A percentile compares a stretch with the other conserved stretches of the same genome.
phyloP scores from a whole-genome alignment of 2,113 vertebrate species.

The Thinocorus orbignyianus region DNA sequence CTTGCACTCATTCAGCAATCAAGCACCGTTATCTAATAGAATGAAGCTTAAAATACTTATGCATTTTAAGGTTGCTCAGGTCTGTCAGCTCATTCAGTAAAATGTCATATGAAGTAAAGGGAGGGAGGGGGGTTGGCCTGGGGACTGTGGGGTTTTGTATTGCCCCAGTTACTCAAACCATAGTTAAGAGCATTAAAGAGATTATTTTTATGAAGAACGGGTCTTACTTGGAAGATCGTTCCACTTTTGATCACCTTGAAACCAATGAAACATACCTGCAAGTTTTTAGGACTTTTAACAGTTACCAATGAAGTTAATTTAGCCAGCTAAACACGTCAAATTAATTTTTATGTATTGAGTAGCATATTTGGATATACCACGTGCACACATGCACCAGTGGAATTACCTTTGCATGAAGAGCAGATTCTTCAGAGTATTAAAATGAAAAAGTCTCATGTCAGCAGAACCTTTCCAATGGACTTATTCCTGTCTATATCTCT shows the following conservation, averaged over 20 bases:
- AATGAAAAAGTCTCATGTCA: background rate
- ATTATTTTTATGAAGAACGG: background rate
- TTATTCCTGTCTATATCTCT: background rate
- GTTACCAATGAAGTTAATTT: background rate
- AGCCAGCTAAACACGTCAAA: background rate
- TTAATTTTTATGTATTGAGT: background rate
- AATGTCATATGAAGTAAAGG: background rate
- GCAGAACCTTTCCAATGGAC: background rate
- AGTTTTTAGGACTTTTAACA: background rate
- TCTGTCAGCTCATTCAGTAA: background rate
- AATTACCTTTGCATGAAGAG: background rate
- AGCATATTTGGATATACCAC: background rate
- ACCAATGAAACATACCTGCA: background rate
- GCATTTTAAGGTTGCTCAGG: background rate
- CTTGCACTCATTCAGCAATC: constrained; percentile 40
- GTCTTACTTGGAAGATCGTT: background rate
- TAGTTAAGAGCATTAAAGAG: background rate
- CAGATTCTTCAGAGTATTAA: background rate
- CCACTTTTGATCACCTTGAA: background rate
- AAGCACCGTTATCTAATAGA: constrained; percentile 37
- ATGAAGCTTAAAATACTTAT: constrained; percentile 5
- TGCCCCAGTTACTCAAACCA: background rate
- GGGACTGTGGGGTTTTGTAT: background rate
- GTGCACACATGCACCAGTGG: background rate
- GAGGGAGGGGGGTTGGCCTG: background rate